phyloP scores from a whole-genome alignment of 2,888 invertebrate species.

The Chaetoderma sp. region DNA sequence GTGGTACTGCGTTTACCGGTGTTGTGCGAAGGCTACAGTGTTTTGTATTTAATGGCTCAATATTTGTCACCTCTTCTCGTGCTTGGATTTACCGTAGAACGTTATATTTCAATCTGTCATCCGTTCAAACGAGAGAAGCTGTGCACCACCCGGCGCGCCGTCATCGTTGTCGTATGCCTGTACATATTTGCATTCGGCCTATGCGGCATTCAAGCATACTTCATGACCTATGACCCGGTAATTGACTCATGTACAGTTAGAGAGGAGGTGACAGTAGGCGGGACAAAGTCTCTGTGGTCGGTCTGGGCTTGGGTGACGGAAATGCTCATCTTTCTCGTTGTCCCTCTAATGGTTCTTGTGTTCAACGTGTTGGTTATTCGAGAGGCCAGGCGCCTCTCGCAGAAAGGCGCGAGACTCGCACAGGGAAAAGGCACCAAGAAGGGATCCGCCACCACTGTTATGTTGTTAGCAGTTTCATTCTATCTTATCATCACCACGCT shows the following conservation, averaged over 20 bases:
- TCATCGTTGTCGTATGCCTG: constrained; percentile 54
- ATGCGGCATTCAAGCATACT: constrained; percentile 63
- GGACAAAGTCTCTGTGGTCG: constrained; percentile 53
- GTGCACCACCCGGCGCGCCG: constrained; percentile 60
- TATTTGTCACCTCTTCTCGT: constrained; percentile 65
- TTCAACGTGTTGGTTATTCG: constrained; percentile 66
- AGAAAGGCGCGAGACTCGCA: constrained; percentile 43
- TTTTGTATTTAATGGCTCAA: constrained; percentile 62
- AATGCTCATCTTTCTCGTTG: constrained; percentile 61
- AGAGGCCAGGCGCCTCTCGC: constrained; percentile 53
- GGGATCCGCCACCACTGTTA: constrained; percentile 65
- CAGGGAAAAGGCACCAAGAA: constrained; percentile 44
- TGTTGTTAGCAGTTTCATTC: constrained; percentile 66
- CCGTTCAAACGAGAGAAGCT: constrained; percentile 64
- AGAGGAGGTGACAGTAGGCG: constrained; percentile 41
- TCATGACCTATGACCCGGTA: constrained; percentile 52
- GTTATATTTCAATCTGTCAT: constrained; percentile 68
- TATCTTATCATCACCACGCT: constrained; percentile 65
- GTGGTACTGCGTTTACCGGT: constrained; percentile 50
- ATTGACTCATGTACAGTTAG: constrained; percentile 48
- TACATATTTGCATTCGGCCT: constrained; percentile 50
- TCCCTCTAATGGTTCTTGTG: constrained; percentile 63
- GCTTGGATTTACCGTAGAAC: constrained; percentile 66
- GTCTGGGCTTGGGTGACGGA: constrained; percentile 67
- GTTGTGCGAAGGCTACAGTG: constrained; percentile 63